These are phyloP conservation scores for Eilema caniola DNA, from an alignment of 2,888 invertebrate genomes.

Conservation along the genomic window DNA sequence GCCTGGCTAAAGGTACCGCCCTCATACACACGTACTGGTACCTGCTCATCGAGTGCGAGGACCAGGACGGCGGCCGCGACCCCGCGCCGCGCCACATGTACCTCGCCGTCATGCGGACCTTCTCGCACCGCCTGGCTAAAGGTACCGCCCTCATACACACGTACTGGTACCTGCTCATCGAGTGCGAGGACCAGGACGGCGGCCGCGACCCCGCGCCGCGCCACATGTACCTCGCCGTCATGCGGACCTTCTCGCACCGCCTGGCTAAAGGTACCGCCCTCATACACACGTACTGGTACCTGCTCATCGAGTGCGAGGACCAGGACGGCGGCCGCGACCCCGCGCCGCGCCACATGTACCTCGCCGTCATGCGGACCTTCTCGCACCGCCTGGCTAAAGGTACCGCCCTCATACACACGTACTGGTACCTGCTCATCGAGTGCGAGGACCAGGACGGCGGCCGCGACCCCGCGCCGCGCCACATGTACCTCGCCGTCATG, in stretches of 20 bases:
- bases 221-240: slow-evolving; percentile 96
- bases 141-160: slow-evolving; percentile 71
- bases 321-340: slow-evolving; percentile 91
- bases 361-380: slow-evolving; percentile 95
- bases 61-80: slow-evolving; percentile 92
- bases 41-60: slow-evolving; percentile 97
- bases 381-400: slow-evolving; percentile 90
- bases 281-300: slow-evolving; percentile 94
- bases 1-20: slow-evolving; percentile 87
- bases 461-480: no score
- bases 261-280: slow-evolving; percentile 86
- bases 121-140: slow-evolving; percentile 90
- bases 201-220: slow-evolving; percentile 91
- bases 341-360: slow-evolving; percentile 93
- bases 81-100: slow-evolving; percentile 94
- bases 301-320: slow-evolving; percentile 97
- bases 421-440: no score
- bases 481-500: no score
- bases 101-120: slow-evolving; percentile 94
- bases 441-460: no score
- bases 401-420: slow-evolving; percentile 37
- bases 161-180: slow-evolving; percentile 98
- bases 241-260: slow-evolving; percentile 93
- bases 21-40: slow-evolving; percentile 94
- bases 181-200: slow-evolving; percentile 95